Evolutionary conservation across 2,888 invertebrate species (phyloP), one percentile per base, ranked within the genome.

Genomic region (Noctuana brunneofusca): DNA sequence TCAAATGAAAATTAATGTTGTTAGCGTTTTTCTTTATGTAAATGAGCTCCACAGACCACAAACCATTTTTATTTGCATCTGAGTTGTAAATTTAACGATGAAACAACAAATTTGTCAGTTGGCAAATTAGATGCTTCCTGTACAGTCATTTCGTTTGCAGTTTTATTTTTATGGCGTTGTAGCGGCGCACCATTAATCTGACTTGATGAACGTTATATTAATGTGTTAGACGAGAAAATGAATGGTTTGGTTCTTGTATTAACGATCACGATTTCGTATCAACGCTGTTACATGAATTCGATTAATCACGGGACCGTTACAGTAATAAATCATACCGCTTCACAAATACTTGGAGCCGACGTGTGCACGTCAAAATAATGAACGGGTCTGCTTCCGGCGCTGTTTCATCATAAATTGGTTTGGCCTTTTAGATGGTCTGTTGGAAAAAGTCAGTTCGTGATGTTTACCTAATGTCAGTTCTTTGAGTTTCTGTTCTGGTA

Each of bases 311-410:
- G 71, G 73, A 78, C 79, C 79, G 79, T 80, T 78, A 77, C 69
- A 71, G 75, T 72, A 70, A 88, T 89, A 84, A 86, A 88, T 89
- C 87, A 86, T 81, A 69, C 71, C 78, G 80, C 78, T 81, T 84
- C 81, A 81, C 76, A 70, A 78, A 80, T 78, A 79, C 80, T 78
- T 76, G 75, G 74, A 74, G 76, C 73, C 69, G 74, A 72, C 75
- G 76, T 75, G 74, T 72, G 69, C 69, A 78, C 78, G 83, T 86
- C 83, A 80, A 76, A 81, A 79, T 80, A 81, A 80, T 78, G 79
- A 81, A 77, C 77, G 74, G 75, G 71, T 76, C 68, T 65, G 75
- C 85, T 86, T 83, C 86, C 82, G 83, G 79, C 71, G 71, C 71
- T 72, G 76, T 81, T 81, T 77, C 79, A 72, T 75, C 80, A 79